Evolutionary conservation across 2,113 vertebrate species (phyloP).

Genomic region (Sminthopsis crassicaudata): DNA sequence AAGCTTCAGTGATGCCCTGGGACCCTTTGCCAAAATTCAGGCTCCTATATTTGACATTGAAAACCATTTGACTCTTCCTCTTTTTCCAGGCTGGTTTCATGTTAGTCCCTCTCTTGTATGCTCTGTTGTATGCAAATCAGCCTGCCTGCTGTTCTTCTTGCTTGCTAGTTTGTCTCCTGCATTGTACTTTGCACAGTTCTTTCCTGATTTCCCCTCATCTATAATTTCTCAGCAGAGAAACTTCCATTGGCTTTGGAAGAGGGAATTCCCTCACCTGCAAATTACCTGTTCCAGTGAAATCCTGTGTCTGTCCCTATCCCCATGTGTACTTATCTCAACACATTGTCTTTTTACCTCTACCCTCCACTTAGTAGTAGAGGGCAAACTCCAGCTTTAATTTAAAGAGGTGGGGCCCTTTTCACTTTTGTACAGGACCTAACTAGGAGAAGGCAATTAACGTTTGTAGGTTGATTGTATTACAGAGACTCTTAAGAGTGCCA

Average conservation of each 20-base stretch:
- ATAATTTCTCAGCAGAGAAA: neutral
- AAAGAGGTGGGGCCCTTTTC: neutral
- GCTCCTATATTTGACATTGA: neutral
- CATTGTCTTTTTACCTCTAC: neutral
- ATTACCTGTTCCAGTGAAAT: neutral
- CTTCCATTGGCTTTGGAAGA: neutral
- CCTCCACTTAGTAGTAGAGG: neutral
- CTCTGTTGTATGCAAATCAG: neutral
- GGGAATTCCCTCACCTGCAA: neutral
- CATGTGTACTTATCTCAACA: rapidly evolving
- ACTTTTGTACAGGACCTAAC: neutral
- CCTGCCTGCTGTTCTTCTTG: neutral
- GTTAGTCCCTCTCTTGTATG: neutral
- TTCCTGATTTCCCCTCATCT: no score
- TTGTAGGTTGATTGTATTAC: neutral
- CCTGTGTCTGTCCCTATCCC: neutral
- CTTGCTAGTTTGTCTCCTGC: neutral
- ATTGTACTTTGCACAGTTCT: neutral
- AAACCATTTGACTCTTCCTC: neutral
- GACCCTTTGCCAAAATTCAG: neutral
- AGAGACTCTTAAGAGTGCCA: neutral
- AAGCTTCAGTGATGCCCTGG: neutral
- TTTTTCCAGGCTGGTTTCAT: neutral
- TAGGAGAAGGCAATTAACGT: neutral
- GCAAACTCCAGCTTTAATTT: neutral